Evolutionary conservation across 2,113 vertebrate species (phyloP), one percentile per base, ranked within the genome.

Genomic region (Phainopepla nitens): DNA sequence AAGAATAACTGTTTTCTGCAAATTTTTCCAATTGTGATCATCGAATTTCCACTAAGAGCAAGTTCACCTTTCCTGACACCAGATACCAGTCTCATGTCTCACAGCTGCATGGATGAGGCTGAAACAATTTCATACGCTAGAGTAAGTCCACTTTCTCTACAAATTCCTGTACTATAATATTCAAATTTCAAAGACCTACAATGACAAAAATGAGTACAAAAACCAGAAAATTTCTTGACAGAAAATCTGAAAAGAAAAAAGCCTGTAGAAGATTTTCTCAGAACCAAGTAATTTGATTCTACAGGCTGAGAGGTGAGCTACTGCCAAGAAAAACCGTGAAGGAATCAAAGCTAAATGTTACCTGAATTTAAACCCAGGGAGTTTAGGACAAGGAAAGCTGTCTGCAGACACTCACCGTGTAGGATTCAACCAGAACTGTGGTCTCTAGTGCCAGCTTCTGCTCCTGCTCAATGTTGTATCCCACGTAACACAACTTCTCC

Each of bases 381-480:
- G 16, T 49, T 88, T 6, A 96, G 50, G 50, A 76, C 65, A 72
- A 66, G 60, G 53, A 88, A 73, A 86, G 68, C 24, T 42, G 81
- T 29, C 36, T 41, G 10, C 15, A 80, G 93, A 65, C 36, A 98
- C 98, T 96, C 91, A 99, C 99, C 75, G 99, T 99, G 96, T 99
- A 99, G 47, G 99, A 99, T 73, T 99, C 99, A 89, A 99, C 99
- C 93, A 99, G 98, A 84, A 99, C 99, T 20, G 99, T 99, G 86
- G 99, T 99, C 98, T 99, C 99, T 95, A 99, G 97, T 5, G 99
- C 99, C 96, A 99, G 97, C 93, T 99, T 99, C 98, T 99, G 99
- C 96, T 99, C 99, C 97, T 99, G 99, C 60, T 99, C 99, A n/a
- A 99, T 99, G 97, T 99, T 99, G 96, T 99, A 99, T 20, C 99